Conservation (phyloP, 2,888 invertebrate genomes). For the Odontothrips loti region DNA sequence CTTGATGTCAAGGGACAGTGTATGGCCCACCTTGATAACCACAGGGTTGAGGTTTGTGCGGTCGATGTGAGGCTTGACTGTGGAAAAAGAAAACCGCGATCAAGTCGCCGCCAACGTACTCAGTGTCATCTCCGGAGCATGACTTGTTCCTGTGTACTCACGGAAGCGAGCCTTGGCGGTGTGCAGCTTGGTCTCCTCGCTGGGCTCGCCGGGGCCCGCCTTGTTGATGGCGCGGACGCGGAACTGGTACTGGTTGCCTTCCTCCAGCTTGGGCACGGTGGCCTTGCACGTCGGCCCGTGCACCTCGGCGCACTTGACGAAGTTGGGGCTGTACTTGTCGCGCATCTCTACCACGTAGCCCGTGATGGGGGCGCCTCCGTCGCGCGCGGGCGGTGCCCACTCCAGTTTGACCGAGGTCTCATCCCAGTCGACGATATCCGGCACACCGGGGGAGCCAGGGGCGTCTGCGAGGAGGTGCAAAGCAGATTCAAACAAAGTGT, state of each 20-base stretch:
- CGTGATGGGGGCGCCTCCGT: slow-evolving; percentile 90
- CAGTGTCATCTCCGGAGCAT: too few relatives aligned
- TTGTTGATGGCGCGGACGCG: slow-evolving; percentile 91
- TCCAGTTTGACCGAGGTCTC: slow-evolving; percentile 85
- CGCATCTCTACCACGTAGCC: slow-evolving; percentile 87
- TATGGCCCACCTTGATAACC: slow-evolving; percentile 81
- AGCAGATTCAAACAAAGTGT: not conserved
- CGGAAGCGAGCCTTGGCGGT: slow-evolving; percentile 82
- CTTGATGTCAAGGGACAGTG: slow-evolving; percentile 80
- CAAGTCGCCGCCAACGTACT: not conserved
- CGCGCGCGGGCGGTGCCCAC: slow-evolving; percentile 85
- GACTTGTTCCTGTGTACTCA: slow-evolving; percentile 53
- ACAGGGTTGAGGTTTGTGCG: slow-evolving; percentile 81
- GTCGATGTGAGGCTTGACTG: slow-evolving; percentile 93
- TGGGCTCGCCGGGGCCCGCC: slow-evolving; percentile 88
- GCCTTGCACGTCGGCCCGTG: slow-evolving; percentile 80
- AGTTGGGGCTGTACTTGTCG: slow-evolving; percentile 79
- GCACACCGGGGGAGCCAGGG: slow-evolving; percentile 82
- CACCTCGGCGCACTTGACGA: slow-evolving; percentile 80
- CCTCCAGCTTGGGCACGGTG: slow-evolving; percentile 82
- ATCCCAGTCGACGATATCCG: slow-evolving; percentile 85
- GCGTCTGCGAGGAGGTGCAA: slow-evolving; percentile 51
- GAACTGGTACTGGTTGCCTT: slow-evolving; percentile 95
- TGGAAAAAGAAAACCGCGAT: slow-evolving; percentile 24
- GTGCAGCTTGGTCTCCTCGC: slow-evolving; percentile 87